Base-by-base conservation (phyloP, 2,113 vertebrate species). In the Probosciger aterrimus region DNA sequence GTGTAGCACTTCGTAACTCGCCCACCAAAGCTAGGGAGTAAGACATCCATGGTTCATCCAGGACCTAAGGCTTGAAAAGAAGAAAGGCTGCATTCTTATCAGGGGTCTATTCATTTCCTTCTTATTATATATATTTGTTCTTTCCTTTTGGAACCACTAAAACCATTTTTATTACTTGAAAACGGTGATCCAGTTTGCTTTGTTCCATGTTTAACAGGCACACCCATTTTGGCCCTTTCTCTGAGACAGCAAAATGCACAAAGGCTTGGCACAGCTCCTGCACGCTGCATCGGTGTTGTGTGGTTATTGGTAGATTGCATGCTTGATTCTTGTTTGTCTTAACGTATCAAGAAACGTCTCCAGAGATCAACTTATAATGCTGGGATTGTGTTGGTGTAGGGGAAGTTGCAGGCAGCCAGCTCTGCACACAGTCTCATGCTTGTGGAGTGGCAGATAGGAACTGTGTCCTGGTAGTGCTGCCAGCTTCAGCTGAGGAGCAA, bases 291-390 rank as follows among this genome's bases (percentile, higher is more conserved):
- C 67, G 43, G 37, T 43, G 30, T 44, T 47, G 69, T 35, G 28
- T 3, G 85, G 68, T 8, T 77, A 68, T 7, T 35, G 11, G n/a
- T 79, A 67, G 19, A 70, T 19, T 60, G 67, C n/a, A 46, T 70
- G 46, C 33, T 76, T n/a, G 35, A 27, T 50, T 41, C 35, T 81
- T 3, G 2, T 90, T 86, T 83, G 43, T 81, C 53, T 93, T 60
- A 62, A 62, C 0, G 0, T 64, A 60, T 39, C 39, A 64, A 86
- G 64, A 68, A 82, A 28, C 0, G 0, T 67, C 50, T 78, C 55
- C 50, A 81, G 67, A 64, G 18, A 31, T 41, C 27, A 41, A 1
- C 27, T 75, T 52, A 20, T 35, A 88, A 35, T 84, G 6, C 52
- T 43, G 57, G 65, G n/a, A 59, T 35, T 30, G 33, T 49, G 24